phyloP scores from a whole-genome alignment of 92 coral and sea anemone genomes.

The Heliopora coerulea region DNA sequence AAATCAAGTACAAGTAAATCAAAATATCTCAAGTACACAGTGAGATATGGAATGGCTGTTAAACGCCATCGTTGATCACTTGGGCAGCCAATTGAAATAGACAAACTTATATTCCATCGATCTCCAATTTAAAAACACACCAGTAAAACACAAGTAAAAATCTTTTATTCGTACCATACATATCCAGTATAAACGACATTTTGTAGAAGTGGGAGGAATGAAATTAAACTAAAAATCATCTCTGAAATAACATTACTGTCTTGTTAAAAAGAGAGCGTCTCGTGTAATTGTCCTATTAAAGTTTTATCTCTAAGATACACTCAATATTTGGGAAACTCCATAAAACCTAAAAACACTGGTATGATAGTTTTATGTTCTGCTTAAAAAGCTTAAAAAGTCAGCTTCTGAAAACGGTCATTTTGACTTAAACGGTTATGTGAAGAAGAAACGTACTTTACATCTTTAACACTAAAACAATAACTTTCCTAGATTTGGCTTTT shows the following conservation, averaged over 20 bases:
- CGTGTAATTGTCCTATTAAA: not conserved
- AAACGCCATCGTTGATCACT: too few species aligned
- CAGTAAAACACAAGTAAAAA: too few species aligned
- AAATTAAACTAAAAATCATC: not conserved
- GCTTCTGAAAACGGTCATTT: not conserved
- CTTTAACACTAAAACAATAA: not conserved
- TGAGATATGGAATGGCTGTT: too few species aligned
- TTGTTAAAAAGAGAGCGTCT: constrained; percentile 6
- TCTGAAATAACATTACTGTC: not conserved
- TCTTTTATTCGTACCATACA: too few species aligned
- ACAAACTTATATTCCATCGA: too few species aligned
- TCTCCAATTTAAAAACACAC: too few species aligned
- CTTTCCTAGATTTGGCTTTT: not conserved
- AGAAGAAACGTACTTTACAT: not conserved
- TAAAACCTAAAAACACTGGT: not conserved
- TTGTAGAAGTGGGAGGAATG: not conserved
- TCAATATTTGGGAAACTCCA: not conserved
- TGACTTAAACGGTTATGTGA: not conserved
- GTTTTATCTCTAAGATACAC: not conserved
- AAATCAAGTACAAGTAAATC: too few species aligned
- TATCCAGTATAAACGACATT: not conserved
- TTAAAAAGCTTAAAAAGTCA: not conserved
- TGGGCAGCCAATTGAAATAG: too few species aligned
- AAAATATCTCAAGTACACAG: too few species aligned
- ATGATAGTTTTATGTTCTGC: not conserved